Evolutionary conservation across 2,797 vertebrate genomes (phyloP).

Genomic region (Danio jaintianensis): DNA sequence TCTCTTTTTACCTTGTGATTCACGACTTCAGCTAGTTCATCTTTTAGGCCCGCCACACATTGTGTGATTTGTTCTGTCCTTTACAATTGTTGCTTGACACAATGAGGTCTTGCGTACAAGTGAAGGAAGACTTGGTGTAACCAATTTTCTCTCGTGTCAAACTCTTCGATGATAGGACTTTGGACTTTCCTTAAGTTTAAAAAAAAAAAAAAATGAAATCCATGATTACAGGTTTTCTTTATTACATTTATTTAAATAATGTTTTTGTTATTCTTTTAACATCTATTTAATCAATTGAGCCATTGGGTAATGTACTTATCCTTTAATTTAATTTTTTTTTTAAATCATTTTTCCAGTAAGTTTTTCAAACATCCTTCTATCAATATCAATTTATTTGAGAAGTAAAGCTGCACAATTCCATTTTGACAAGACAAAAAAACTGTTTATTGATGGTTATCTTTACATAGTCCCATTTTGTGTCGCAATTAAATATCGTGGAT

Average conservation of each 20-base stretch:
- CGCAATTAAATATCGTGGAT: not conserved
- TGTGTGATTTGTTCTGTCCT: conserved; percentile 19
- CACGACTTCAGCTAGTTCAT: conserved; percentile 6
- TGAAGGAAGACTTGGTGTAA: conserved; percentile 10
- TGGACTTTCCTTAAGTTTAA: not conserved
- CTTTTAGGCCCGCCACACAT: conserved; percentile 9
- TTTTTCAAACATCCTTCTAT: not conserved
- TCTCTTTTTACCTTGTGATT: conserved; percentile 44
- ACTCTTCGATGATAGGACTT: not conserved
- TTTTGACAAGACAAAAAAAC: not conserved
- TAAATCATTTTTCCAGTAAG: not conserved
- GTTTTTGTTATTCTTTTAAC: not conserved
- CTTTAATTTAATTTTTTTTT: not conserved
- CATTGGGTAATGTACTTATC: not conserved
- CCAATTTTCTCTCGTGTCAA: not conserved
- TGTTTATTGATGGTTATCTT: not conserved
- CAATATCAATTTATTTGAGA: not conserved
- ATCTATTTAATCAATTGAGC: too few relatives aligned
- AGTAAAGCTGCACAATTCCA: too few relatives aligned
- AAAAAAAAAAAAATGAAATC: too few relatives aligned
- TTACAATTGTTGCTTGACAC: not conserved
- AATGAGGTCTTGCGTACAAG: not conserved
- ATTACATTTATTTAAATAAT: not conserved
- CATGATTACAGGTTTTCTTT: not conserved
- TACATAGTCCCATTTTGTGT: not conserved